Percentiles rank a stretch among this genome's conserved stretches.
Conservation (phyloP, 2,888 invertebrate genomes). For the Cheiracanthium punctorium region DNA sequence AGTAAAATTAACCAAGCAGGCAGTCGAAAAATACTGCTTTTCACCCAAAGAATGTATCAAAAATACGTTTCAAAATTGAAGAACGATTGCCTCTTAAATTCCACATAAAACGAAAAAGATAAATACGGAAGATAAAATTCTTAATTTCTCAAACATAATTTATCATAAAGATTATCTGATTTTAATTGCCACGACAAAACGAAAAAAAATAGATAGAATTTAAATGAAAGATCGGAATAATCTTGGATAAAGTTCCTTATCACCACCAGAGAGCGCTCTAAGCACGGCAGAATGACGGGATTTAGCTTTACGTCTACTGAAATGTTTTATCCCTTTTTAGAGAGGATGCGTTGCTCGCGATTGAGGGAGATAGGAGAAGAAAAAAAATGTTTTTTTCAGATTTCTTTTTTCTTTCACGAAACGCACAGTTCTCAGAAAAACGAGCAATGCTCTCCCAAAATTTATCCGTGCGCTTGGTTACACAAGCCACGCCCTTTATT, state of each 20-base stretch:
- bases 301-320: neutral
- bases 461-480: conserved; percentile 28
- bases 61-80: no score
- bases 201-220: no score
- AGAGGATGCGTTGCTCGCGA: neutral
- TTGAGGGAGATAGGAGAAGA: neutral
- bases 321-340: neutral
- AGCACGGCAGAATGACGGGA: neutral
- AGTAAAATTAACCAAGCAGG: no score
- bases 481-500: conserved; percentile 62
- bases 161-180: no score
- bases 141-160: no score
- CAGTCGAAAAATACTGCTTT: no score
- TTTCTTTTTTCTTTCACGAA: neutral
- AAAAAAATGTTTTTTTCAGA: neutral
- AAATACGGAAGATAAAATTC: no score
- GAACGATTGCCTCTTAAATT: no score
- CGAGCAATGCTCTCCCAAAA: conserved; percentile 20
- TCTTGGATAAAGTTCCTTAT: neutral
- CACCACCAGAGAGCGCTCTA: neutral
- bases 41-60: no score
- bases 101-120: no score
- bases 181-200: no score
- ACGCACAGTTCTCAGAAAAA: neutral
- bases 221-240: neutral